Percentiles rank a stretch among this genome's conserved stretches.
Evolutionary conservation across 2,113 vertebrate species (phyloP).

Genomic region (Procapra przewalskii): DNA sequence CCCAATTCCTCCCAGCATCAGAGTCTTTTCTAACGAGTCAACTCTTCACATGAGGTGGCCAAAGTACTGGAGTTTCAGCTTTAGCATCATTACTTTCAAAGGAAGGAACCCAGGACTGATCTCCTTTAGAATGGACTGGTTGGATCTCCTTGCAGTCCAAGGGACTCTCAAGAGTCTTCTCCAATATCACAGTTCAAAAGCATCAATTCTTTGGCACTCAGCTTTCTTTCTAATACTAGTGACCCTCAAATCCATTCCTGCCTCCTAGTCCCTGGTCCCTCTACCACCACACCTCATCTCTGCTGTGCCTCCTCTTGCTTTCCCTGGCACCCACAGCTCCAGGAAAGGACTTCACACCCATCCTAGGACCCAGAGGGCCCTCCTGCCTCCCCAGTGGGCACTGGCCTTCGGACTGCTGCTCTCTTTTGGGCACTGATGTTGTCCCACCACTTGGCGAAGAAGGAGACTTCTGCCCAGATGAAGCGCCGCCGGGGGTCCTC

Average conservation of each 20-base stretch:
- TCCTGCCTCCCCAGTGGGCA: not conserved
- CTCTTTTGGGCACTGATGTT: constrained; percentile 89
- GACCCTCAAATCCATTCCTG: not conserved
- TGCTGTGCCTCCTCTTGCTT: not conserved
- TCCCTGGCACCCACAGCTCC: not conserved
- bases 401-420: constrained; percentile 91
- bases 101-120: too few species aligned
- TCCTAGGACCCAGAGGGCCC: not conserved
- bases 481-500: constrained; percentile 95
- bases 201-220: too few species aligned
- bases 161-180: too few species aligned
- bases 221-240: not conserved
- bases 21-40: too few species aligned
- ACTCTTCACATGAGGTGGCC: too few species aligned
- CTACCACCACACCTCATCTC: not conserved
- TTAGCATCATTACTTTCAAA: too few species aligned
- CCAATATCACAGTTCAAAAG: too few species aligned
- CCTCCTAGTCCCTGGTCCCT: not conserved
- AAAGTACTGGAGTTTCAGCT: too few species aligned
- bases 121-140: too few species aligned
- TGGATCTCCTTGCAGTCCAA: too few species aligned
- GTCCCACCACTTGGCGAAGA: constrained; percentile 98
- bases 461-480: constrained; percentile 98
- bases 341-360: too few species aligned
- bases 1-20: too few species aligned